phyloP scores from a whole-genome alignment of 2,797 vertebrate genomes.

The Diceros bicornis region DNA sequence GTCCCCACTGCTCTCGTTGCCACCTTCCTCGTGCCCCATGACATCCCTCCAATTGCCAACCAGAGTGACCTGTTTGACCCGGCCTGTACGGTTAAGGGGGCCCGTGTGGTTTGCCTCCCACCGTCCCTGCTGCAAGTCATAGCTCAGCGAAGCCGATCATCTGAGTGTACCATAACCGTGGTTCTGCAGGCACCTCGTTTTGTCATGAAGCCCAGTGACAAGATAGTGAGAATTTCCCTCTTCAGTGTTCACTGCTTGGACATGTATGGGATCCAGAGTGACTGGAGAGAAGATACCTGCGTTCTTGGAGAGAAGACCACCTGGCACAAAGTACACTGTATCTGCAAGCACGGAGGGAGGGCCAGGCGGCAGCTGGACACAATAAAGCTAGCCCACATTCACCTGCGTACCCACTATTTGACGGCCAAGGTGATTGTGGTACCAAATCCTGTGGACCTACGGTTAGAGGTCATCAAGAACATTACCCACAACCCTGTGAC shows the following conservation, averaged over 20 bases:
- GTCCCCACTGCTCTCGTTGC: slow-evolving; percentile 52
- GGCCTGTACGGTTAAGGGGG: slow-evolving; percentile 67
- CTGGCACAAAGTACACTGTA: slow-evolving; percentile 86
- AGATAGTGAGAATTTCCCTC: slow-evolving; percentile 79
- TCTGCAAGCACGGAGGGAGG: slow-evolving; percentile 63
- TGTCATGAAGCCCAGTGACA: slow-evolving; percentile 9
- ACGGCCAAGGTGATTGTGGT: slow-evolving; percentile 83
- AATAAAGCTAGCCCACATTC: accelerated
- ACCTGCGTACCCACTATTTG: slow-evolving; percentile 72
- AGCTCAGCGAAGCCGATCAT: not conserved
- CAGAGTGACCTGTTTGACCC: not conserved
- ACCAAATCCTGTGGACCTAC: slow-evolving; percentile 85
- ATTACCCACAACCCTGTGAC: slow-evolving; percentile 84
- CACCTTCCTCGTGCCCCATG: slow-evolving; percentile 77
- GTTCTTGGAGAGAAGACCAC: slow-evolving; percentile 81
- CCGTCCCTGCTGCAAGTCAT: slow-evolving; percentile 75
- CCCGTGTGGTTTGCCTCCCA: slow-evolving; percentile 87
- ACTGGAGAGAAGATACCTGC: slow-evolving; percentile 84
- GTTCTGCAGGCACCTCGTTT: slow-evolving; percentile 73
- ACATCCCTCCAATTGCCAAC: slow-evolving; percentile 52
- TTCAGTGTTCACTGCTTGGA: slow-evolving; percentile 87
- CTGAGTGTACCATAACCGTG: slow-evolving; percentile 64
- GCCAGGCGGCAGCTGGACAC: accelerated
- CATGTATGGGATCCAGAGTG: slow-evolving; percentile 73
- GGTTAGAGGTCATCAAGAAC: slow-evolving; percentile 56